These are phyloP conservation scores for Cyprinus carpio DNA, from an alignment of 2,113 vertebrate species.

Conservation along the genomic window DNA sequence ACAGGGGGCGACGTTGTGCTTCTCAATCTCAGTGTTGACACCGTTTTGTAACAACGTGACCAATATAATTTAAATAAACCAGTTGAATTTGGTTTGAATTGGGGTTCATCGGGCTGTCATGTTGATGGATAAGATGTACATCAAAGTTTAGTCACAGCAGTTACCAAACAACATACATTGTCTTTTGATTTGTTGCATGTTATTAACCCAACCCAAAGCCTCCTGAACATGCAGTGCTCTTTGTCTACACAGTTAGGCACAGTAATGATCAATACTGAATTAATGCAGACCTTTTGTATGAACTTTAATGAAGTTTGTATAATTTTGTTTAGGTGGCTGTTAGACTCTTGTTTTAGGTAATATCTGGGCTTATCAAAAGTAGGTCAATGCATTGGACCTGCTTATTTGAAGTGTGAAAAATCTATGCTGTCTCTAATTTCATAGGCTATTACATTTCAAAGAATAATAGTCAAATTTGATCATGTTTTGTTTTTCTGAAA, in stretches of 20 bases:
- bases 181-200: background rate
- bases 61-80: background rate
- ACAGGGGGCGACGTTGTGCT: conserved; percentile 53
- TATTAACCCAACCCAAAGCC: background rate
- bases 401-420: no score
- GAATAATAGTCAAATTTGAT: no score
- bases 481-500: no score
- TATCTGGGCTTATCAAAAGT: no score
- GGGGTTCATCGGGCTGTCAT: background rate
- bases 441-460: no score
- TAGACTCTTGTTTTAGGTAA: no score
- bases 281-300: no score
- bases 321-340: no score
- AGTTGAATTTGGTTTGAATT: background rate
- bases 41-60: background rate
- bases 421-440: no score
- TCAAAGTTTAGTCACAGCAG: background rate
- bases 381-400: no score
- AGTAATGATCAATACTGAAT: no score
- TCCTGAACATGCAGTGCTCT: background rate
- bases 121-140: background rate
- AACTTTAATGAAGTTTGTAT: no score
- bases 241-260: background rate
- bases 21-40: background rate
- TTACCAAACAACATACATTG: background rate